Evolutionary conservation across 2,888 invertebrate species (phyloP), one percentile per base, ranked within the genome.

Genomic region (Mythimna ferrago): DNA sequence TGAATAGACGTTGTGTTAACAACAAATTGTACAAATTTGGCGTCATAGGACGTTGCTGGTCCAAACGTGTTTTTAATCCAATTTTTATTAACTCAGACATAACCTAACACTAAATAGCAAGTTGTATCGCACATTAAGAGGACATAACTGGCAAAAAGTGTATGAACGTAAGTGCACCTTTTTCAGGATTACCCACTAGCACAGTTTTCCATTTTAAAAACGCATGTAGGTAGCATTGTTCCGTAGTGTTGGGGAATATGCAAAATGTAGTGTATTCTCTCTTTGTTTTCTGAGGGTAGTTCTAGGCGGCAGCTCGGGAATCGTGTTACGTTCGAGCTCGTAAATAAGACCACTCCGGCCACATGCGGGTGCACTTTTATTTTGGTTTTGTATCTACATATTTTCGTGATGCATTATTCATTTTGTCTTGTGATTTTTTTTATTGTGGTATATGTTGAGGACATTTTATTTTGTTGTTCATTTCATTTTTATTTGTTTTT

Each of bases 271-370:
- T 73, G 68, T 70, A 21, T 44, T 67, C 62, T 58, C 60, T 62
- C 61, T 82, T 79, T 82, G 80, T 82, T 80, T 73, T 66, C 68
- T 66, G 48, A 71, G 73, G 72, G 78, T 78, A 66, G 82, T 82
- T 76, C 77, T 74, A 60, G 83, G 80, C n/a, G 57, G 71, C 21
- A 63, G 67, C 73, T 65, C 51, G 53, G 73, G 71, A 66, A 76
- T 78, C 73, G 76, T 71, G 74, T 73, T 78, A 71, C 81, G 76
- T 68, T 66, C 60, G 54, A 62, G 54, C 66, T 73, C 83, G 73
- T 83, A 84, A 85, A 84, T 83, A 83, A 71, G 73, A 76, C 70
- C 75, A 72, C 61, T 76, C 62, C 35, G 41, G 66, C 57, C 62
- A 62, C 54, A 71, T 78, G 32, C 72, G 54, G 76, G 71, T 70